phyloP scores from a whole-genome alignment of 2,888 invertebrate species.

The Podabrus alpinus region DNA sequence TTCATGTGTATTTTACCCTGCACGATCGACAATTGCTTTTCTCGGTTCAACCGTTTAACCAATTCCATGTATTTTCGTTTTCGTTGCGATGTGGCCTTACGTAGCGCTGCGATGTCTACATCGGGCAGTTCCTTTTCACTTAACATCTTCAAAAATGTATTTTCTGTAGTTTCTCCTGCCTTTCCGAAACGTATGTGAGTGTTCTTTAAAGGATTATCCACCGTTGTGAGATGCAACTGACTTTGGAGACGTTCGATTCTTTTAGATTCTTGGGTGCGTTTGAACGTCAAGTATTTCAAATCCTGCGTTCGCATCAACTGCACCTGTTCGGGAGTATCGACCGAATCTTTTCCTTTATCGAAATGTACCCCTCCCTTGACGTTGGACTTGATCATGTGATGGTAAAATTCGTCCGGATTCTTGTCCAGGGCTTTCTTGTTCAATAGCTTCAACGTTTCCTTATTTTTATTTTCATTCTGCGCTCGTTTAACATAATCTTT shows the following conservation, averaged over 20 bases:
- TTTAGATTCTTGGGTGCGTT: constrained; percentile 80
- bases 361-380: constrained; percentile 65
- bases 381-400: constrained; percentile 93
- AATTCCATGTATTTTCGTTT: constrained; percentile 74
- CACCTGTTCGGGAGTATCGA: constrained; percentile 81
- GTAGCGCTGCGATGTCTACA: constrained; percentile 60
- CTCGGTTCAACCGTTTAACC: constrained; percentile 75
- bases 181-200: constrained; percentile 83
- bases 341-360: constrained; percentile 70
- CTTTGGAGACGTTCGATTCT: constrained; percentile 77
- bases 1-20: constrained; percentile 81
- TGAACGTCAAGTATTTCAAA: constrained; percentile 77
- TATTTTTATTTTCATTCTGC: constrained; percentile 79
- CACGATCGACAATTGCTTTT: constrained; percentile 73
- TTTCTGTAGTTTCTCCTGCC: constrained; percentile 62
- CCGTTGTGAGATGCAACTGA: constrained; percentile 80
- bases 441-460: constrained; percentile 78
- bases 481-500: constrained; percentile 84
- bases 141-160: constrained; percentile 72
- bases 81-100: constrained; percentile 59
- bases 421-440: constrained; percentile 84
- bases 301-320: constrained; percentile 92
- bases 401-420: constrained; percentile 98
- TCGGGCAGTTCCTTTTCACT: constrained; percentile 64
- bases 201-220: constrained; percentile 69